Base-by-base conservation (phyloP, 1,140 invertebrate genomes). In the Eufriesea mexicana region DNA sequence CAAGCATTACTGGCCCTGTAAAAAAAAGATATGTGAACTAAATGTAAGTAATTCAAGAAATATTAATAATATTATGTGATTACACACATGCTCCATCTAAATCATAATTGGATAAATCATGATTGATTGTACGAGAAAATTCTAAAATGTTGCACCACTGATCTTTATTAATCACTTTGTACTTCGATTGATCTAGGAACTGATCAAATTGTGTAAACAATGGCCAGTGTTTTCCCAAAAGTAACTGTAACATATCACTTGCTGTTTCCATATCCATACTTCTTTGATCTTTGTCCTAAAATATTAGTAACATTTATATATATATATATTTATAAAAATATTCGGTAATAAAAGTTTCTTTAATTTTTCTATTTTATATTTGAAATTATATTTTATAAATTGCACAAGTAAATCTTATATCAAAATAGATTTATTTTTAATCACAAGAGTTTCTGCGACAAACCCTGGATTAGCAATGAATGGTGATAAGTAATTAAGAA, bases 81-180 rank as follows among this genome's bases (percentile, higher is more conserved):
- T 84, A 96, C 98, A 97, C 94, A 99, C 98, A 99, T 86, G 98
- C 98, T 90, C 98, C 98, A 94, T 98, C 98, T 83, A 98, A 96
- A 95, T 99, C 98, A 94, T 99, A 99, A 94, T 98, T 97, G 68
- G 96, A 96, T 89, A 98, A 95, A 93, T 98, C 97, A 89, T 96
- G 95, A 93, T 96, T 95, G 83, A 99, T 98, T 85, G 97, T 97
- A 91, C 98, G 95, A 89, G 97, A 98, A 95, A 99, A 98, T 95
- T 99, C 98, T 86, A 98, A 95, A 91, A 98, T 98, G 95, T 98
- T 99, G 95, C 96, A 98, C 98, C 98, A 99, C 94, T 99, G 98
- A 96, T 99, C 98, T 95, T 98, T 98, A 95, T 98, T 99, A 89
- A 99, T 98, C 90, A 98, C 98, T 96, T 98, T 98, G 95, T 98